Conservation (phyloP, 2,113 vertebrate species). For the Siphamia tubifer region DNA sequence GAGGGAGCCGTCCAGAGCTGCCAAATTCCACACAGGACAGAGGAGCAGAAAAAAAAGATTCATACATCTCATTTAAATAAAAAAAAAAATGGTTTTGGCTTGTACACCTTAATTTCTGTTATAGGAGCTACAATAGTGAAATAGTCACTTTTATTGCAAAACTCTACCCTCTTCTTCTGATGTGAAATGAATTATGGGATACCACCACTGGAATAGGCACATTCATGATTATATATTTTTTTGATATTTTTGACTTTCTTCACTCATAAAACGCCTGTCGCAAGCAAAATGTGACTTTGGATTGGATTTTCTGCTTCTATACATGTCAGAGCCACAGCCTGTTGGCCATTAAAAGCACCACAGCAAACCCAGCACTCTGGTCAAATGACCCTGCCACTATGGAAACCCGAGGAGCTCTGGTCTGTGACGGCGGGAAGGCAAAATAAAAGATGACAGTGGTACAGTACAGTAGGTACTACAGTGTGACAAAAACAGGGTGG, state of each 20-base stretch:
- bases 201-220: not conserved
- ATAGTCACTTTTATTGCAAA: no score
- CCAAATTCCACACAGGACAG: constrained; percentile 71
- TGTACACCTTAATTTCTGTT: no score
- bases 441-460: constrained; percentile 31
- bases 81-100: constrained; percentile 19
- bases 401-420: constrained; percentile 21
- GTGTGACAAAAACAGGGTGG: constrained; percentile 1
- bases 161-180: no score
- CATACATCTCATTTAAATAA: constrained; percentile 34
- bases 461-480: constrained; percentile 6
- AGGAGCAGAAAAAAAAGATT: constrained; percentile 41
- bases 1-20: constrained; percentile 50
- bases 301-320: constrained; percentile 5
- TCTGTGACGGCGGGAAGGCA: constrained; percentile 1
- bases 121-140: no score
- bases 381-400: constrained; percentile 38
- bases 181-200: not conserved
- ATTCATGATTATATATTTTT: not conserved
- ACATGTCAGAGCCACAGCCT: constrained; percentile 30
- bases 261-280: no score
- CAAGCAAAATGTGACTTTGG: constrained; percentile 16
- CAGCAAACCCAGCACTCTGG: constrained; percentile 19
- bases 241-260: constrained; percentile 3
- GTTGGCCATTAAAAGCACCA: constrained; percentile 56